phyloP scores from a whole-genome alignment of 2,888 invertebrate species.

The Argyresthia albistria region DNA sequence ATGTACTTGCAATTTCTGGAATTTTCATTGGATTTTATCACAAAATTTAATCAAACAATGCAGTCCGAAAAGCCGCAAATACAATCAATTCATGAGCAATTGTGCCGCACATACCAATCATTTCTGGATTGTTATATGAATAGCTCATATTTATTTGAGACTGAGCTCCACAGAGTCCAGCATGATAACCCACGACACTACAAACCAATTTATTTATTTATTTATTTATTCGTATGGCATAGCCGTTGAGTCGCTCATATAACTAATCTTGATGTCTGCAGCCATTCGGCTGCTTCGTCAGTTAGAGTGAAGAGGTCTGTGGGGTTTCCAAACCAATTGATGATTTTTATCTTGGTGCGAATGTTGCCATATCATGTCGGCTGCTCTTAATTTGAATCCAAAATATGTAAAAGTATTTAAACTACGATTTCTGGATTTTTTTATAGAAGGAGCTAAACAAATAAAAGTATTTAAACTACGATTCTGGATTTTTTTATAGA shows the following conservation, averaged over 20 bases:
- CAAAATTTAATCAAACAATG: conserved; percentile 9
- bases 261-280: no score
- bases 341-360: background rate
- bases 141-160: conserved; percentile 6
- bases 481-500: background rate
- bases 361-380: background rate
- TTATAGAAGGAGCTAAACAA: background rate
- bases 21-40: conserved; percentile 9
- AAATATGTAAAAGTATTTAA: background rate
- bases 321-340: background rate
- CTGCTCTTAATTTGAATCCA: background rate
- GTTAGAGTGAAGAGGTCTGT: no score
- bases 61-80: conserved; percentile 9
- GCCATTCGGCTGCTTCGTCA: no score
- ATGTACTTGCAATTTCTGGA: conserved; percentile 11
- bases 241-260: no score
- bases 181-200: conserved; percentile 5
- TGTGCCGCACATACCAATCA: conserved; percentile 2
- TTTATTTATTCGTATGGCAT: no score
- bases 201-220: background rate
- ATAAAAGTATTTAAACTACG: background rate
- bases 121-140: conserved; percentile 8
- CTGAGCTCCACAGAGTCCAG: conserved; percentile 7
- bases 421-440: background rate
- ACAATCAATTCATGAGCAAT: background rate